Conservation (phyloP, 2,888 invertebrate genomes). For the Siphonodentalium dalli region DNA sequence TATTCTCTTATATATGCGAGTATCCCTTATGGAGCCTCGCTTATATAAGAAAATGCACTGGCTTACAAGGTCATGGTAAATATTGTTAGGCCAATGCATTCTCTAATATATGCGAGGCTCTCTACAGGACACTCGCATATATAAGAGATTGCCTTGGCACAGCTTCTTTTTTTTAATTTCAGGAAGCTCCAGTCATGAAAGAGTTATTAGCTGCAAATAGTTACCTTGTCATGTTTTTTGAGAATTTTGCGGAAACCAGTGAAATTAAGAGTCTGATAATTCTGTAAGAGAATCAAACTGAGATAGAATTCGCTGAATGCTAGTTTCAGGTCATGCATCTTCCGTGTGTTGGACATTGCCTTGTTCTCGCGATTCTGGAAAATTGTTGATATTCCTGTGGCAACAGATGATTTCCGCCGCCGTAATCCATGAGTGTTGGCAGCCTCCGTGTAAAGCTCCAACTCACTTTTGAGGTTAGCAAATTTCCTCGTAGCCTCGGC, state of each 20-base stretch:
- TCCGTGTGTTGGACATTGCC: conserved; percentile 39
- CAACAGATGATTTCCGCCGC: conserved; percentile 28
- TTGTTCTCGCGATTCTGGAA: conserved; percentile 43
- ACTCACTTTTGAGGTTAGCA: conserved; percentile 86
- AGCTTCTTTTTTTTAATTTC: too few species aligned
- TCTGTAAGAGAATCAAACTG: conserved; percentile 93
- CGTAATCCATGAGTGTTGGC: conserved; percentile 37
- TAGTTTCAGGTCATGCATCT: conserved; percentile 84
- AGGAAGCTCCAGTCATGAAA: too few species aligned
- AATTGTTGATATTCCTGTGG: conserved; percentile 28
- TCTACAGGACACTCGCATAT: too few species aligned
- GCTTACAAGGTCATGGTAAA: too few species aligned
- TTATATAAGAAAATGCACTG: too few species aligned
- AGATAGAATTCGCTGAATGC: conserved; percentile 99
- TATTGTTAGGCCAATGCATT: too few species aligned
- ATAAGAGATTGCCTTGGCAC: too few species aligned
- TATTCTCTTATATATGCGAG: too few species aligned
- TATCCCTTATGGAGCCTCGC: too few species aligned
- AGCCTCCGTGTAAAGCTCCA: conserved; percentile 70
- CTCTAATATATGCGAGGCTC: too few species aligned
- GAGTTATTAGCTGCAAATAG: conserved; percentile 1
- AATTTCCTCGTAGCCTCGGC: conserved; percentile 97
- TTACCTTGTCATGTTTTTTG: conserved; percentile 98
- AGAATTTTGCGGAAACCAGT: conserved; percentile 99
- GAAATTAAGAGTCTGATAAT: conserved; percentile 97